Evolutionary conservation across 2,888 invertebrate species (phyloP).

Genomic region (Cosmorhoe ocellata): DNA sequence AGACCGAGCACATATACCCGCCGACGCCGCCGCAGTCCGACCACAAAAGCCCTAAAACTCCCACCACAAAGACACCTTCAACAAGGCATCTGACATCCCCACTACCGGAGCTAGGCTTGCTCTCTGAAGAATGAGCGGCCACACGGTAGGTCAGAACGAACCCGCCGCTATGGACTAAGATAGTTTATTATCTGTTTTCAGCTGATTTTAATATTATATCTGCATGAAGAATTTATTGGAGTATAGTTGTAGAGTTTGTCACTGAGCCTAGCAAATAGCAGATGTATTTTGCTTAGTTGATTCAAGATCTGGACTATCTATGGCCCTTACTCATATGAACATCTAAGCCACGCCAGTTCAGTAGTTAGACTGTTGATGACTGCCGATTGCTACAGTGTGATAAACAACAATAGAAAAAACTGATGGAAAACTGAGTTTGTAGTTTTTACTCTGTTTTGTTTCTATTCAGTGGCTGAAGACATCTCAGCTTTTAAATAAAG

Average conservation of each 20-base stretch:
- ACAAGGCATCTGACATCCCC: slow-evolving; percentile 43
- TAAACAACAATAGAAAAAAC: too few relatives aligned
- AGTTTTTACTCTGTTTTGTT: too few relatives aligned
- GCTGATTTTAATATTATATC: slow-evolving; percentile 9
- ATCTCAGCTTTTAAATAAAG: too few relatives aligned
- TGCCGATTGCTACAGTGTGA: not conserved
- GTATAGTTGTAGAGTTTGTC: too few relatives aligned
- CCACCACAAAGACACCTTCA: slow-evolving; percentile 63
- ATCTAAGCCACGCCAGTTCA: too few relatives aligned
- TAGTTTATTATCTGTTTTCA: slow-evolving; percentile 14
- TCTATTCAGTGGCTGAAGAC: too few relatives aligned
- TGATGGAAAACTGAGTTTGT: too few relatives aligned
- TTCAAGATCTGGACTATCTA: not conserved
- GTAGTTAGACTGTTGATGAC: too few relatives aligned
- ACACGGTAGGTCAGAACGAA: slow-evolving; percentile 12
- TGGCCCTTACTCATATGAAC: not conserved
- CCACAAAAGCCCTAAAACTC: slow-evolving; percentile 72
- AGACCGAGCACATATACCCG: slow-evolving; percentile 60
- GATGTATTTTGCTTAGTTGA: too few relatives aligned
- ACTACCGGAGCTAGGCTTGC: slow-evolving; percentile 41
- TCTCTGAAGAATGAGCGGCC: slow-evolving; percentile 36
- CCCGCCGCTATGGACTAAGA: slow-evolving; percentile 24
- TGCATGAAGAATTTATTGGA: not conserved
- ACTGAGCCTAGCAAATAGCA: too few relatives aligned
- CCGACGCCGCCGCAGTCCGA: slow-evolving; percentile 74